Evolutionary conservation across 92 coral and sea anemone species (phyloP), one percentile per base, ranked within the genome.

Genomic region (Umimayanthus chanpuru): DNA sequence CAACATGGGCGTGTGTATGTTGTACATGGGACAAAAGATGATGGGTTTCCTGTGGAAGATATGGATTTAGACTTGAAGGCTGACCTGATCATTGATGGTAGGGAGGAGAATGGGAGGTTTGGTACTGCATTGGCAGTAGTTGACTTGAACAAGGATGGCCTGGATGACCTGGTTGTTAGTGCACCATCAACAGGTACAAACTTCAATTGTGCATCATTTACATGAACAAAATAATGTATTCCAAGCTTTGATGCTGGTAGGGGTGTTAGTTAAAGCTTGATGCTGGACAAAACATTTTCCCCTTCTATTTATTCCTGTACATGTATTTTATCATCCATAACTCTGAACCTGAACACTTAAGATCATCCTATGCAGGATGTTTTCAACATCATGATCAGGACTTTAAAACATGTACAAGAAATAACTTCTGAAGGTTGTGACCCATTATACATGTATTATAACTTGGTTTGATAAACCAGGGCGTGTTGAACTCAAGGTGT

Each of bases 81-180:
- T 7, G 81, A 92, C 70, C 87, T 80, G 79, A 88, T 93, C 70
- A 65, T 96, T 10, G 96, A 95, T 87, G 99, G 99, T 7, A 81
- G 28, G 0, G 88, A 76, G 40, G 94, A 89, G 47, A 97, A 97
- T 85, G 93, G 97, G 25, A 91, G 98, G 81, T 95, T 97, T 92
- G 99, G 99, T 47, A 88, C 91, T 21, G 94, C 94, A 25, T 30
- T 97, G 81, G 95, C 99, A 32, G 94, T 95, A 43, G 93, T 92
- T 43, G 99, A 97, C 84, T 85, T 95, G 4, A 97, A 97, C 85
- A 88, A 68, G 73, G 99, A 97, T 87, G 99, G 99, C 12, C 44
- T 97, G 9, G 96, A 95, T 85, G 99, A 96, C 76, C 90, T 96
- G 2, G 99, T 93, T n/a, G 91, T 97, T 23, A 95, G 97, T 91